These are phyloP conservation scores for Ceyx margarethae DNA, from an alignment of 2,113 vertebrate genomes.

Conservation along the genomic window DNA sequence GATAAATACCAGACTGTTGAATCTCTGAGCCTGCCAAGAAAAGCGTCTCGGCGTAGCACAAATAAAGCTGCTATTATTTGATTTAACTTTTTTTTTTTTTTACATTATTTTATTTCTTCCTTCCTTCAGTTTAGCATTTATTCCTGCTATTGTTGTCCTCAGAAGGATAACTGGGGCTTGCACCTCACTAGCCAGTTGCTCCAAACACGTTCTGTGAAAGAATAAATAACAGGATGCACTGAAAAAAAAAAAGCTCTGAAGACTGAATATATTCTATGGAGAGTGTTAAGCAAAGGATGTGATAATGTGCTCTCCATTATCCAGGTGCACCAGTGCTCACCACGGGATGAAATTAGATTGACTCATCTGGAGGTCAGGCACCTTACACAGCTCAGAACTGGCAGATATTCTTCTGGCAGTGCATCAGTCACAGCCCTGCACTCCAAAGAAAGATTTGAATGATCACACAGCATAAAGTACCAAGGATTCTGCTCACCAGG, in stretches of 20 bases:
- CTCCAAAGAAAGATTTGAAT: background rate
- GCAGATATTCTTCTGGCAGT: background rate
- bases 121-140: constrained; percentile 47
- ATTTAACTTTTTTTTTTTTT: background rate
- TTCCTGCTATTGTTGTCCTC: constrained; percentile 30
- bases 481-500: background rate
- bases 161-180: background rate
- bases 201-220: constrained; percentile 13
- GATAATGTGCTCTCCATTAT: constrained; percentile 23
- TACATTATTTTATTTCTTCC: background rate
- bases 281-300: background rate
- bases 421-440: background rate
- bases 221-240: constrained; percentile 15
- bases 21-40: constrained; percentile 56
- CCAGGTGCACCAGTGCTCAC: constrained; percentile 24
- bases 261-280: constrained; percentile 7
- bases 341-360: constrained; percentile 36
- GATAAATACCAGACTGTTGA: constrained; percentile 69
- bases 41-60: background rate
- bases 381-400: background rate
- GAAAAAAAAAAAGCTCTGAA: background rate
- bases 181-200: constrained; percentile 24
- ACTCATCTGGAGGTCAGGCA: constrained; percentile 11
- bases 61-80: constrained; percentile 52
- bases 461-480: background rate